Evolutionary conservation across 2,113 vertebrate genomes (phyloP), one percentile per base, ranked within the genome.

Genomic region (Smithornis capensis): DNA sequence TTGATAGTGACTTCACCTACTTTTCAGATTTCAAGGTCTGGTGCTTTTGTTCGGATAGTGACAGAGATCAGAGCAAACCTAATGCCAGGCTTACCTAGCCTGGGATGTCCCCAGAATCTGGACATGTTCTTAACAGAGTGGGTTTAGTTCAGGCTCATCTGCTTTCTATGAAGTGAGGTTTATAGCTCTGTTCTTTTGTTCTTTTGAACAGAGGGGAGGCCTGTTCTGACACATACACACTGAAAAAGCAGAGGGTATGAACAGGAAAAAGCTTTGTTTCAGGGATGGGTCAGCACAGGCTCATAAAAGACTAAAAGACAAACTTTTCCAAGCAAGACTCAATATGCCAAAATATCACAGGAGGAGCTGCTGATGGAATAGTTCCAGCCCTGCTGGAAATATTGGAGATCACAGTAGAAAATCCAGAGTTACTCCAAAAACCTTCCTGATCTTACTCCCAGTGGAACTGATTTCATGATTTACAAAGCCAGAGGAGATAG

Each of bases 351-450:
- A 94, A 60, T 89, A 90, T 73, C 57, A 83, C 59, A 82, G 87
- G 57, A 82, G 56, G 55, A 76, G 65, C 89, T 95, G 81, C 67
- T 78, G 44, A n/a, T 87, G 89, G 89, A 94, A 47, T 78, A 83
- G 44, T 86, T 93, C 86, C 92, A 95, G 64, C 91, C 74, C 77
- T 92, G 89, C 70, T 95, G 90, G 91, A 95, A 94, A 83, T 92
- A 80, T 0, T 92, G 25, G 78, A 92, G 86, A 74, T 80, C 63
- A 85, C 45, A 83, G 45, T 29, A 80, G 75, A 85, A 86, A 90
- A 92, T 56, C 14, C 85, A 83, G 90, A 91, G 42, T 47, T 17
- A 83, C 90, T 95, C 75, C 38, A 68, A 86, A 91, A 95, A 33
- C 19, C 12, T 47, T 88, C 80, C 76, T 90, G 49, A 83, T 94